A percentile compares a stretch with the other conserved stretches of the same genome.
Evolutionary conservation across 1,140 invertebrate species (phyloP).

Genomic region (Oreohelix idahoensis): DNA sequence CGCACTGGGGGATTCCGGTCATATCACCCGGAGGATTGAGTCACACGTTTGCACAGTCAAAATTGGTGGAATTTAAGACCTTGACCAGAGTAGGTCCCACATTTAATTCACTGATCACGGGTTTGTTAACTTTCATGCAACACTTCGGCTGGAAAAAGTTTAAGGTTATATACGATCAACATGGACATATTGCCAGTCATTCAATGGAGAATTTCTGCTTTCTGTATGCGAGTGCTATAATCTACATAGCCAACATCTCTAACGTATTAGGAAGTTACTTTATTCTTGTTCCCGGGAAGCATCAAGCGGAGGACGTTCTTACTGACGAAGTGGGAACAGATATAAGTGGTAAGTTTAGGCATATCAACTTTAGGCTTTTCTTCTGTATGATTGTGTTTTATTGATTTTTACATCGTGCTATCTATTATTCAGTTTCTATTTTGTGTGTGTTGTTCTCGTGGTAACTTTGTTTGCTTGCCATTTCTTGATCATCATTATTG

Average conservation of each 20-base stretch:
- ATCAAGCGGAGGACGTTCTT: background rate
- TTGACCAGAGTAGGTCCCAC: slow-evolving; percentile 73
- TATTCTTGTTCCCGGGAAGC: background rate
- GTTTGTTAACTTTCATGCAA: slow-evolving; percentile 79
- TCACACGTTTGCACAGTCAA: slow-evolving; percentile 79
- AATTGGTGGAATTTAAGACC: slow-evolving; percentile 46
- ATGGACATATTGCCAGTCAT: background rate
- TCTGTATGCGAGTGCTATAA: background rate
- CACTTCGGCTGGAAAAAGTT: slow-evolving; percentile 80
- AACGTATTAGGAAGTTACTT: slow-evolving; percentile 70
- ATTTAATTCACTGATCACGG: slow-evolving; percentile 82
- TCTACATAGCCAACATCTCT: background rate
- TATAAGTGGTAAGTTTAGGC: slow-evolving; percentile 7
- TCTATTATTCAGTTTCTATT: too few species aligned
- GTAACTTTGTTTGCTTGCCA: too few species aligned
- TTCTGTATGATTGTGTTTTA: too few species aligned
- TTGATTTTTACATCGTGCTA: too few species aligned
- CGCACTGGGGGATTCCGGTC: slow-evolving; percentile 89
- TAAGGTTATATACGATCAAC: slow-evolving; percentile 80
- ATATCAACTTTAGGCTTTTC: background rate
- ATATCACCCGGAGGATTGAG: slow-evolving; percentile 88
- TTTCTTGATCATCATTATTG: too few species aligned
- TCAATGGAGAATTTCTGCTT: background rate
- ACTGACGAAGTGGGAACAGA: background rate
- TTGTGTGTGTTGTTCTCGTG: too few species aligned